phyloP scores from a whole-genome alignment of 2,888 invertebrate genomes.

The Xylota segnis region DNA sequence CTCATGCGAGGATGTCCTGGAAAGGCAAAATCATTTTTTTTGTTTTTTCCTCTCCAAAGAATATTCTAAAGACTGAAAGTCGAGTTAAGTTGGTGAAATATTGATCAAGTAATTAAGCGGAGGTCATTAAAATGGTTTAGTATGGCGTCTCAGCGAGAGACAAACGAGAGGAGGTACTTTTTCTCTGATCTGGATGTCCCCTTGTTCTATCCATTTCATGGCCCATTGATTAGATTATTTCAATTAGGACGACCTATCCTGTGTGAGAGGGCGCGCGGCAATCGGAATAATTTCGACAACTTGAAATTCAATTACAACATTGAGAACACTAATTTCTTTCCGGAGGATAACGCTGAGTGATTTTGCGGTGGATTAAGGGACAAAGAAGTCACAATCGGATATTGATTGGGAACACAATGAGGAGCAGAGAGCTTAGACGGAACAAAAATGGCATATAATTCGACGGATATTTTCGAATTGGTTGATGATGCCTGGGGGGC shows the following conservation, averaged over 20 bases:
- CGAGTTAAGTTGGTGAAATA: constrained; percentile 60
- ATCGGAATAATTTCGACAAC: constrained; percentile 42
- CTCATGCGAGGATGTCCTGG: constrained; percentile 29
- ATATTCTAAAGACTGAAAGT: constrained; percentile 16
- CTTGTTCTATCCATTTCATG: constrained; percentile 53
- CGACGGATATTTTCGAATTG: constrained; percentile 30
- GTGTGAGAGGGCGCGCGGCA: neutral
- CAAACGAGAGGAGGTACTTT: neutral
- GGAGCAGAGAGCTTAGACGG: constrained; percentile 1
- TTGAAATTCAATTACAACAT: constrained; percentile 58
- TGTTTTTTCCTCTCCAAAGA: neutral
- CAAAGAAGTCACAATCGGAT: constrained; percentile 36
- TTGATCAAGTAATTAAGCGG: constrained; percentile 56
- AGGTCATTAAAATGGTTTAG: constrained; percentile 59
- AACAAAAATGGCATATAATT: constrained; percentile 22
- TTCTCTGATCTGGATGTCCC: constrained; percentile 13
- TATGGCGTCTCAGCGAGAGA: neutral
- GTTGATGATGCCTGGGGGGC: neutral
- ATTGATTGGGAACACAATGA: constrained; percentile 34
- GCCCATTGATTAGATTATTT: constrained; percentile 64
- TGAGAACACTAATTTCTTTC: constrained; percentile 54
- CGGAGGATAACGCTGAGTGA: constrained; percentile 40
- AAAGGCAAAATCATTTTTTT: neutral
- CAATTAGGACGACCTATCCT: constrained; percentile 31
- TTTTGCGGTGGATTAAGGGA: constrained; percentile 43